Conservation (phyloP, 2,888 invertebrate species). For the Drosophila subquinaria region DNA sequence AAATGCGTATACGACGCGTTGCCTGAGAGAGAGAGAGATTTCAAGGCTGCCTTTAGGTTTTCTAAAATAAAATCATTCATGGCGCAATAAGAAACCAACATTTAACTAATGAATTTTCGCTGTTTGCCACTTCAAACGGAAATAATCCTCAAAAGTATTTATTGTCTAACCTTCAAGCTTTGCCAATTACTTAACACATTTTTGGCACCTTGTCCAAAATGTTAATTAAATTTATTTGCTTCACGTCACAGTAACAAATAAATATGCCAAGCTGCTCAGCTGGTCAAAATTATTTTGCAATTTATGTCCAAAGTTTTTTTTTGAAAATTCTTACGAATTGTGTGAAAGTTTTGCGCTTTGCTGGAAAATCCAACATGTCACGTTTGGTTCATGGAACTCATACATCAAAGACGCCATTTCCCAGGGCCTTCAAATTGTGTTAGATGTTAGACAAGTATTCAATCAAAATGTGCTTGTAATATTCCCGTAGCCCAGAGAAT, state of each 20-base stretch:
- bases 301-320: slow-evolving; percentile 19
- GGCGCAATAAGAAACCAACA: slow-evolving; percentile 10
- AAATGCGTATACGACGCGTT: slow-evolving; percentile 36
- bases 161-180: slow-evolving; percentile 6
- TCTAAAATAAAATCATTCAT: slow-evolving; percentile 2
- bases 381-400: slow-evolving; percentile 21
- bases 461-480: slow-evolving; percentile 30
- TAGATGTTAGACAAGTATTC: slow-evolving; percentile 26
- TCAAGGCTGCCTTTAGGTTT: slow-evolving; percentile 12
- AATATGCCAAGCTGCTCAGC: slow-evolving; percentile 9
- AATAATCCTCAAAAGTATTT: slow-evolving; percentile 9
- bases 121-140: slow-evolving; percentile 47
- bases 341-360: slow-evolving; percentile 5
- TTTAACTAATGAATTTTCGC: slow-evolving; percentile 58
- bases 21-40: slow-evolving; percentile 8
- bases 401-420: slow-evolving; percentile 39
- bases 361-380: slow-evolving; percentile 4
- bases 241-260: slow-evolving; percentile 1
- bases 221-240: neutral
- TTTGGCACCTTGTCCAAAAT: slow-evolving; percentile 36
- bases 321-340: slow-evolving; percentile 20
- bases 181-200: slow-evolving; percentile 51
- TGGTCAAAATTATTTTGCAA: slow-evolving; percentile 10
- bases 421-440: slow-evolving; percentile 11
- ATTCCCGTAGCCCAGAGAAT: slow-evolving; percentile 1